phyloP scores from a whole-genome alignment of 2,113 vertebrate genomes.

The Cyanoderma ruficeps region DNA sequence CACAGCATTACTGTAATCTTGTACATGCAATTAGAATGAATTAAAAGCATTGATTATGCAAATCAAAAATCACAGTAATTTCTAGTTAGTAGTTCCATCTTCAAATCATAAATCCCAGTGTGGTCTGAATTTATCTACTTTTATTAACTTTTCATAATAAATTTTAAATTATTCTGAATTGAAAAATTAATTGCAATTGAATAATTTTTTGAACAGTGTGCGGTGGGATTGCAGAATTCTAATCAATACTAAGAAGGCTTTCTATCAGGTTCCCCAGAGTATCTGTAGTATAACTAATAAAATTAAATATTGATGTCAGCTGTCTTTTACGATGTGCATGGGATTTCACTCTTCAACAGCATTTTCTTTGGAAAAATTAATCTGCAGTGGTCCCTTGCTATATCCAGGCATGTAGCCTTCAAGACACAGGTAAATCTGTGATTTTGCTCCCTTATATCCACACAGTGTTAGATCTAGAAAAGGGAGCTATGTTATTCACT shows the following conservation, averaged over 20 bases:
- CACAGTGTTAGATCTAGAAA: neutral
- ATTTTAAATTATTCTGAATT: slow-evolving; percentile 53
- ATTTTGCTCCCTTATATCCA: neutral
- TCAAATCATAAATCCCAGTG: neutral
- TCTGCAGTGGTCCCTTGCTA: neutral
- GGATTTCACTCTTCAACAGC: neutral
- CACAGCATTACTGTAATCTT: neutral
- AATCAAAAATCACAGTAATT: neutral
- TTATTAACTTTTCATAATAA: slow-evolving; percentile 42
- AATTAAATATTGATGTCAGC: slow-evolving; percentile 72
- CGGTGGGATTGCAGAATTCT: slow-evolving; percentile 44
- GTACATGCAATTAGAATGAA: neutral
- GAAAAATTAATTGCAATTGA: slow-evolving; percentile 65
- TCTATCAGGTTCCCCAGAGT: slow-evolving; percentile 48
- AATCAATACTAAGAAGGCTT: slow-evolving; percentile 61
- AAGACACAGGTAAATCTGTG: neutral
- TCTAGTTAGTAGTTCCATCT: neutral
- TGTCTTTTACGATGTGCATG: slow-evolving; percentile 52
- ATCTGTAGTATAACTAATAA: slow-evolving; percentile 71
- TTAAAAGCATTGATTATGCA: neutral
- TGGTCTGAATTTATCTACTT: neutral
- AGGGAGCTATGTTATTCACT: neutral
- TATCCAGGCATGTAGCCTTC: neutral
- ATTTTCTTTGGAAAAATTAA: slow-evolving; percentile 35
- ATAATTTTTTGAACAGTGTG: slow-evolving; percentile 48